phyloP scores from a whole-genome alignment of 2,113 vertebrate genomes.

The Tachycineta bicolor region DNA sequence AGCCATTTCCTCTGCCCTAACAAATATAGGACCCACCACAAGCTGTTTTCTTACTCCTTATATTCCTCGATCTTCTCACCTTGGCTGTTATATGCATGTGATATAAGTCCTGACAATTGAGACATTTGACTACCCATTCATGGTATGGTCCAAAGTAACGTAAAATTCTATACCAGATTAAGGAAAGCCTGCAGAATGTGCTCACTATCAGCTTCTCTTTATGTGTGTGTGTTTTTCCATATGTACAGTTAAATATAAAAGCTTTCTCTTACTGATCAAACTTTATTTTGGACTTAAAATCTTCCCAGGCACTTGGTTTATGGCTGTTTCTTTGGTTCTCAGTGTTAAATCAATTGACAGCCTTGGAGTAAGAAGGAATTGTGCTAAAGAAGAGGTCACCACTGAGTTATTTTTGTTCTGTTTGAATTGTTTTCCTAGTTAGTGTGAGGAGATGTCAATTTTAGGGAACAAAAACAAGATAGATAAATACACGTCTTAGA shows the following conservation, averaged over 20 bases:
- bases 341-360: not conserved
- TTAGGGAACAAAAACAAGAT: not conserved
- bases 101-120: not conserved
- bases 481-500: not conserved
- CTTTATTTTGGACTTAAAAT: not conserved
- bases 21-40: rapidly evolving
- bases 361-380: not conserved
- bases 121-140: not conserved
- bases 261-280: not conserved
- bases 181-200: not conserved
- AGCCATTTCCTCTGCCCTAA: not conserved
- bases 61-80: not conserved
- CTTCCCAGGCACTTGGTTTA: not conserved
- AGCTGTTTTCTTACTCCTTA: not conserved
- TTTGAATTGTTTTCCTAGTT: not conserved
- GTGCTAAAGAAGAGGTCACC: not conserved
- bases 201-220: not conserved
- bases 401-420: not conserved
- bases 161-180: not conserved
- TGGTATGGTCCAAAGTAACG: not conserved
- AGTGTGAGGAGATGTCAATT: not conserved
- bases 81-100: rapidly evolving
- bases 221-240: not conserved
- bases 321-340: not conserved
- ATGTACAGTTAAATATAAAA: not conserved